Evolutionary conservation across 2,113 vertebrate species (phyloP).

Genomic region (Pongo pygmaeus): DNA sequence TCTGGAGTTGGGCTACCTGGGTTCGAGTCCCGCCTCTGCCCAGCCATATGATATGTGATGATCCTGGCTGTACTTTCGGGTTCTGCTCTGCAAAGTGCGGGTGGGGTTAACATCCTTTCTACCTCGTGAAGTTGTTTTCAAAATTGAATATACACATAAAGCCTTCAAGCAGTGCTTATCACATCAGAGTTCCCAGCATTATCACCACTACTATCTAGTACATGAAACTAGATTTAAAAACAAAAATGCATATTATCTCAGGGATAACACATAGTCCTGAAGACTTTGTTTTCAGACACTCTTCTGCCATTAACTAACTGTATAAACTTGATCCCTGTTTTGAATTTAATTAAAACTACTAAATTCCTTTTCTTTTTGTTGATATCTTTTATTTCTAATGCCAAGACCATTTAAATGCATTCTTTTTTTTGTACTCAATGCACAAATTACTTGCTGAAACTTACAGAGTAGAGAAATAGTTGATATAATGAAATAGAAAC

Average conservation of each 20-base stretch:
- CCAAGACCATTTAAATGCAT: not conserved
- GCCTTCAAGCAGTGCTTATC: not conserved
- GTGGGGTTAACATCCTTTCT: not conserved
- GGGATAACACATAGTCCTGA: not conserved
- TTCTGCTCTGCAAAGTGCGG: not conserved
- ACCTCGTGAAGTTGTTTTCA: not conserved
- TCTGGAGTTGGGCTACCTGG: no score
- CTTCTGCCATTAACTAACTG: not conserved
- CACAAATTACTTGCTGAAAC: not conserved
- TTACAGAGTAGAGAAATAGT: not conserved
- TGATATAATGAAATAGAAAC: not conserved
- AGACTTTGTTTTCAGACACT: not conserved
- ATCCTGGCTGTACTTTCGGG: not conserved
- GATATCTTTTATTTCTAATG: not conserved
- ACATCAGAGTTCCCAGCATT: not conserved
- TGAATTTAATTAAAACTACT: not conserved
- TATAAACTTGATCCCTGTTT: not conserved
- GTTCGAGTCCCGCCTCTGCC: not conserved
- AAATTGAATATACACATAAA: not conserved
- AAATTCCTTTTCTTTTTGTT: not conserved
- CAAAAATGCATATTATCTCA: not conserved
- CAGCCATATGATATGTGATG: fast-evolving
- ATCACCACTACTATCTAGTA: not conserved
- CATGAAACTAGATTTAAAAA: not conserved
- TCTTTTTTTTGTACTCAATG: not conserved